Evolutionary conservation across 2,113 vertebrate species (phyloP), one percentile per base, ranked within the genome.

Genomic region (Anarrhichthys ocellatus): DNA sequence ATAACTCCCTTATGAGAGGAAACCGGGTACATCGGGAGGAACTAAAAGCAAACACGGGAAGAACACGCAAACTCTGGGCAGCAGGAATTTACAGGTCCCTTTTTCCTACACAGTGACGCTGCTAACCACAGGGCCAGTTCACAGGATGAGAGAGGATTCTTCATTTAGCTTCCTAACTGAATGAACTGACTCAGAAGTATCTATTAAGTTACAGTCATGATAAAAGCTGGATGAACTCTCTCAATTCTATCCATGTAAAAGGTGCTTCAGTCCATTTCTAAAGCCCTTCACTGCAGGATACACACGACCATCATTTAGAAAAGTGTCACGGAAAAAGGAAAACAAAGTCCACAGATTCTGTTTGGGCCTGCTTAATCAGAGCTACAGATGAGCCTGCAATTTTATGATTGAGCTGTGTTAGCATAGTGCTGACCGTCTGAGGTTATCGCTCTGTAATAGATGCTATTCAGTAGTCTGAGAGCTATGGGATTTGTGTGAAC

Each of bases 281-380:
- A 36, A 36, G 27, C 34, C 36, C 0, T 36, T 61, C 5, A 20
- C 4, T 10, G 11, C 13, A 36, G 4, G 18, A 18, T 34, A 10
- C 29, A 75, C 1, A 13, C 17, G 46, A 66, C 20, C 9, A 34
- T 61, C 22, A 24, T 50, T 29, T 4, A 32, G 18, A 38, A 56
- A 63, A 52, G 4, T 54, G 40, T 34, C 58, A 54, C 36, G 76
- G 54, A 82, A 73, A 34, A 74, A 73, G 2, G 20, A 77, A 80
- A 83, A 64, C 17, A 71, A 73, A 82, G 85, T 81, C 75, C 67
- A 52, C 73, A 73, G 72, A 32, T 82, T 84, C 59, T 38, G 65
- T 84, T 89, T 89, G 84, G 87, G 69, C 13, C 46, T 78, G 56
- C n/a, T 67, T 67, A 48, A 59, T 13, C 8, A 58, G 87, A 85